A percentile compares a stretch with the other conserved stretches of the same genome.
Evolutionary conservation across 2,113 vertebrate species (phyloP).

Genomic region (Pseudorectes ferrugineus): DNA sequence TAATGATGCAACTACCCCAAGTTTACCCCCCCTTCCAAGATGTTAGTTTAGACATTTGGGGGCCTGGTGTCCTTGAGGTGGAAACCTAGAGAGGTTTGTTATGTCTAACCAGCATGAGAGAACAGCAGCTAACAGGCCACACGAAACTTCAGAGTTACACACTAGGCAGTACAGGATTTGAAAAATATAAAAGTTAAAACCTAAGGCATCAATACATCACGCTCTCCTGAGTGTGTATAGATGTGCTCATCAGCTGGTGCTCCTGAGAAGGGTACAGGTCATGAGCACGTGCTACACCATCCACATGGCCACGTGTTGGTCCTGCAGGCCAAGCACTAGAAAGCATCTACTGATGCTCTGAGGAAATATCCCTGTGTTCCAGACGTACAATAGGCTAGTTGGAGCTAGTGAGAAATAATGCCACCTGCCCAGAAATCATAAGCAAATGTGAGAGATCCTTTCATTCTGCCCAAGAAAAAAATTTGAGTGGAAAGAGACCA

Average conservation of each 20-base stretch:
- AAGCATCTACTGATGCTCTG: background rate
- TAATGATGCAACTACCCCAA: no score
- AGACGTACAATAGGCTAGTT: background rate
- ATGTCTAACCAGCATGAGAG: no score
- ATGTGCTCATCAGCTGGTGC: background rate
- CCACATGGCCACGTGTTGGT: background rate
- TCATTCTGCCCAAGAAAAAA: background rate
- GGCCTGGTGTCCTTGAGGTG: no score
- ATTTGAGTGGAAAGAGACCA: background rate
- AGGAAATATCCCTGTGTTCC: background rate
- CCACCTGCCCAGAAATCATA: background rate
- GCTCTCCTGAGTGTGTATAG: background rate
- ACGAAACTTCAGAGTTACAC: no score
- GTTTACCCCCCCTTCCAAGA: no score
- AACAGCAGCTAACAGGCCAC: no score
- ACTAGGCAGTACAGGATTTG: no score
- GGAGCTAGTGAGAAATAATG: background rate
- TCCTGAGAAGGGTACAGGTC: background rate
- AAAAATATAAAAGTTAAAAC: no score
- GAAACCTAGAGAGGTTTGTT: no score
- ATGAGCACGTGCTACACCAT: background rate
- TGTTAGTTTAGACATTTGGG: no score
- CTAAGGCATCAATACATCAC: no score
- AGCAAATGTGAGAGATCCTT: background rate
- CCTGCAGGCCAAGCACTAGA: background rate